Evolutionary conservation across 2,888 invertebrate genomes (phyloP).

Genomic region (Cabera pusaria): DNA sequence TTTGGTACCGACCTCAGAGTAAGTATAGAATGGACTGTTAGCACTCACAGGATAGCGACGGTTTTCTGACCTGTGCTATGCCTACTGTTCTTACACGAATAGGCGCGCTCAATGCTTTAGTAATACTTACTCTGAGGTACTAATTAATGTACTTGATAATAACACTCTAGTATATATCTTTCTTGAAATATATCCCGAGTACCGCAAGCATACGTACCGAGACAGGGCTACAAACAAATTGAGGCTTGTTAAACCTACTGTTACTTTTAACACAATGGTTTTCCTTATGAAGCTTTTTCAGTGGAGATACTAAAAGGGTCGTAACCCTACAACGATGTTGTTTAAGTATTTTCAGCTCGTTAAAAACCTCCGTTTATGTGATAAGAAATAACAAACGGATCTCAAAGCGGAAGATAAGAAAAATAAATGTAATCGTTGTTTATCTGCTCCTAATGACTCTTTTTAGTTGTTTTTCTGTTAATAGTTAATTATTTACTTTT

Average conservation of each 20-base stretch:
- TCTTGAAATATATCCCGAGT: too few relatives aligned
- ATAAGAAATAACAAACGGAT: slow-evolving; percentile 14
- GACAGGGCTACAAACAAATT: slow-evolving; percentile 2
- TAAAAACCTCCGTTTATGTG: slow-evolving; percentile 17
- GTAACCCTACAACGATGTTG: slow-evolving; percentile 19
- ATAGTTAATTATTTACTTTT: too few relatives aligned
- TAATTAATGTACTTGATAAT: too few relatives aligned
- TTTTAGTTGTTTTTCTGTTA: slow-evolving; percentile 2
- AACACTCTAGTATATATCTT: too few relatives aligned
- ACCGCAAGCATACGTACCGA: neutral
- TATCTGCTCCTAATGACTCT: slow-evolving; percentile 3
- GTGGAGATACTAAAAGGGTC: slow-evolving; percentile 20
- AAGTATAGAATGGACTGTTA: too few relatives aligned
- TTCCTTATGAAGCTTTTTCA: slow-evolving; percentile 13
- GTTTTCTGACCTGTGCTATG: too few relatives aligned
- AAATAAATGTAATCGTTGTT: slow-evolving; percentile 7
- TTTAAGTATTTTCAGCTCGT: slow-evolving; percentile 24
- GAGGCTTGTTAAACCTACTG: slow-evolving; percentile 6
- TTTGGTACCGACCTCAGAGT: too few relatives aligned
- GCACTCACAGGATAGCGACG: too few relatives aligned
- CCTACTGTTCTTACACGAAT: too few relatives aligned
- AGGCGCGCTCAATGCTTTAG: too few relatives aligned
- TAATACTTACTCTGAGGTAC: too few relatives aligned
- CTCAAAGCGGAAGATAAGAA: slow-evolving; percentile 5
- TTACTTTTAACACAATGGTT: slow-evolving; percentile 15